Percentiles rank a stretch among this genome's conserved stretches.
phyloP scores from a whole-genome alignment of 2,113 vertebrate genomes.

The Zapus hudsonius region DNA sequence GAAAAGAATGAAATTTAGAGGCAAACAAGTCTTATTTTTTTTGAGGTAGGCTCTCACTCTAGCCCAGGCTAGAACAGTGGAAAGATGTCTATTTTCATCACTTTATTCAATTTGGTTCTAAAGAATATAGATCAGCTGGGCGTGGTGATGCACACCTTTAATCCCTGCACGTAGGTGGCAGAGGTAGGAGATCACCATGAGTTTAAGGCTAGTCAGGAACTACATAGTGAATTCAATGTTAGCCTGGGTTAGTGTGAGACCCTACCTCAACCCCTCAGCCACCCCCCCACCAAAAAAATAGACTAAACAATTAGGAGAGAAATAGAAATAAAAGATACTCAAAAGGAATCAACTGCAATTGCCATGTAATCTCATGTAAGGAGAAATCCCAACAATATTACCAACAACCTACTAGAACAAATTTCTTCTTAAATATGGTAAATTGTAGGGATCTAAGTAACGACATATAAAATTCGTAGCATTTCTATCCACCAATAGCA shows the following conservation, averaged over 20 bases:
- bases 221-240: too few relatives aligned
- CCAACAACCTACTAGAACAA: background rate
- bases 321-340: background rate
- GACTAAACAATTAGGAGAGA: background rate
- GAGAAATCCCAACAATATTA: background rate
- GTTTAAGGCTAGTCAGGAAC: too few relatives aligned
- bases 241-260: too few relatives aligned
- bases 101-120: background rate
- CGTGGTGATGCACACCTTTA: too few relatives aligned
- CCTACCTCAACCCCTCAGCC: too few relatives aligned
- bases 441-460: background rate
- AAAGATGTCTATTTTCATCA: background rate
- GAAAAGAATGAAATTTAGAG: background rate
- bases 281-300: too few relatives aligned
- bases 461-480: background rate
- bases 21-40: background rate
- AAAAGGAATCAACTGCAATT: background rate
- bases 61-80: background rate
- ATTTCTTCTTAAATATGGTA: background rate
- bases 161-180: too few relatives aligned
- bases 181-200: too few relatives aligned
- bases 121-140: too few relatives aligned
- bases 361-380: too few relatives aligned
- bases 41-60: too few relatives aligned
- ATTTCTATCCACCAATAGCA: background rate